A percentile compares a stretch with the other conserved stretches of the same genome.
These are phyloP conservation scores for Eclectus roratus DNA, from an alignment of 2,113 vertebrate genomes.

Conservation along the genomic window DNA sequence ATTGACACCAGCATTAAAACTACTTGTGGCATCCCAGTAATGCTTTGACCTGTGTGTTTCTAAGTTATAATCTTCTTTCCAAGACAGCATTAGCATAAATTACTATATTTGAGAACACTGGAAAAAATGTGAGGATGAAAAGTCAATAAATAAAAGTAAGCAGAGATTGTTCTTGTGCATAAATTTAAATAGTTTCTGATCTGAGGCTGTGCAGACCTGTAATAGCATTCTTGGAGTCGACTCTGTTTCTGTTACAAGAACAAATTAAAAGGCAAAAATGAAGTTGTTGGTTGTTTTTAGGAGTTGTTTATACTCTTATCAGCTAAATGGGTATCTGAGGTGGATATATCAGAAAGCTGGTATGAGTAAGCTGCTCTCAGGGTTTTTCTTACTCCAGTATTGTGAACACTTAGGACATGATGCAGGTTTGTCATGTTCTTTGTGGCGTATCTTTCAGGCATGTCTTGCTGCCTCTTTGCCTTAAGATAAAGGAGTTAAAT, in stretches of 20 bases:
- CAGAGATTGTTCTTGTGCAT: background rate
- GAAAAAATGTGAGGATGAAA: background rate
- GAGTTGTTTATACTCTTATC: accelerated
- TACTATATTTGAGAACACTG: background rate
- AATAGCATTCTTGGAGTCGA: background rate
- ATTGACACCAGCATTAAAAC: background rate
- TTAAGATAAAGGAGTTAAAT: background rate
- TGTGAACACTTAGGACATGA: accelerated
- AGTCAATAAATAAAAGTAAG: background rate
- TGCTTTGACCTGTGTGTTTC: background rate
- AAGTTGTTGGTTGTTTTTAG: background rate
- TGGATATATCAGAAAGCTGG: background rate
- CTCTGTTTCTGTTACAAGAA: background rate
- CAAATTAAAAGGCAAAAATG: background rate
- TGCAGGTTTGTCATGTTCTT: background rate
- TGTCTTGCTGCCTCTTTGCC: background rate
- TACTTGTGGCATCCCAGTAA: background rate
- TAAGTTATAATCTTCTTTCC: background rate
- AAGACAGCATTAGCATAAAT: background rate
- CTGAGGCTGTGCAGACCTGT: background rate
- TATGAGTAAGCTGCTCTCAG: background rate
- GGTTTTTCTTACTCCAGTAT: accelerated
- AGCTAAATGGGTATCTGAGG: background rate
- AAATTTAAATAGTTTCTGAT: background rate
- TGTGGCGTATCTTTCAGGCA: background rate